phyloP scores from a whole-genome alignment of 2,113 vertebrate genomes.

The Pitta sordida region DNA sequence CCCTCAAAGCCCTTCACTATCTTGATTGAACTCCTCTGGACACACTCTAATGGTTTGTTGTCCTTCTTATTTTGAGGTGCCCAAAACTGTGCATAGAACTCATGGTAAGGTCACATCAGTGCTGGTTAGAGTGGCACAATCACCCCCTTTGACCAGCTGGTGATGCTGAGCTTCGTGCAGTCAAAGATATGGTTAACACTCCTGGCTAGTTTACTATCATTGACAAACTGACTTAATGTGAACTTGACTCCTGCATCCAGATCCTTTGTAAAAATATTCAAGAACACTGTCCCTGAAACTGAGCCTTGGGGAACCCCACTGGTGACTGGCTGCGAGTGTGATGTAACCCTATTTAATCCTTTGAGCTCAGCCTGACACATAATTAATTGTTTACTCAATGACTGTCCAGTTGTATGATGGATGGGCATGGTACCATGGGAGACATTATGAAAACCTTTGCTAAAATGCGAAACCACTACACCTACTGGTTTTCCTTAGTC shows the following conservation, averaged over 20 bases:
- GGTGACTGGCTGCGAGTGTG: background rate
- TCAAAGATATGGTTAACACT: accelerated
- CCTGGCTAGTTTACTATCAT: background rate
- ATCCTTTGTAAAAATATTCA: background rate
- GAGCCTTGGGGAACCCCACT: background rate
- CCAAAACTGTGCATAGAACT: background rate
- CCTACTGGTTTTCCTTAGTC: background rate
- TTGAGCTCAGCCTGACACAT: background rate
- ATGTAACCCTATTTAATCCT: background rate
- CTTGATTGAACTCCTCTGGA: background rate
- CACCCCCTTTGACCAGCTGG: accelerated
- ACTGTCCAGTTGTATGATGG: background rate
- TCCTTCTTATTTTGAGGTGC: no score
- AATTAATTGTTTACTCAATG: accelerated
- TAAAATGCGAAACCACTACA: background rate
- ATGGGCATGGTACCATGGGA: background rate
- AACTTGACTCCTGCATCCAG: no score
- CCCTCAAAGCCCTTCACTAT: background rate
- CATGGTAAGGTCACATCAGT: accelerated
- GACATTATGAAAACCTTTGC: background rate
- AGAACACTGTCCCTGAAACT: background rate
- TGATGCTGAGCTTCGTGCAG: accelerated
- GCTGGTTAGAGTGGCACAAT: background rate
- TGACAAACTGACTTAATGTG: background rate
- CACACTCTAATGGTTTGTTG: background rate